Base-by-base conservation (phyloP, 2,113 vertebrate species). In the Phylloscopus whistleri region DNA sequence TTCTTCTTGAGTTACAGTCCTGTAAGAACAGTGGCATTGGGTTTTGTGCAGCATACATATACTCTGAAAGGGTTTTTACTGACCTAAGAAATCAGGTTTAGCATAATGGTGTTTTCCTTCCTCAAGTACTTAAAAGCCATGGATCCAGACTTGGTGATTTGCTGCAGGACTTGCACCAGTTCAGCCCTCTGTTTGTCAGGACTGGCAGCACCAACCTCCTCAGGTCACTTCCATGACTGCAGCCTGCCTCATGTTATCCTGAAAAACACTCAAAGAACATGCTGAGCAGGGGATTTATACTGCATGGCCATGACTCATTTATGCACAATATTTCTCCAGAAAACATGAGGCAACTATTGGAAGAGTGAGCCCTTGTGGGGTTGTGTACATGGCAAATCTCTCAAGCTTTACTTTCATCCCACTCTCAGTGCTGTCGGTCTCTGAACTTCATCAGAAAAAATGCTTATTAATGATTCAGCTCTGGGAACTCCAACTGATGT, bases 401-500 rank as follows among this genome's bases (percentile, higher is more conserved):
- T 87, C 58, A 58, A 84, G 84, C 31, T 91, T 51, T 78, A 55
- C 79, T 93, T 93, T 93, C 56, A 91, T 79, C 69, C 56, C 5
- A 2, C 21, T 91, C 26, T 46, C 26, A 26, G 49, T 49, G 66
- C 62, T 81, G n/a, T 44, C 33, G 26, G 60, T 52, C 53, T 93
- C 91, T 89, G 80, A 89, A 79, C 20, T 76, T 93, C 41, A 46
- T 76, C 77, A 79, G 58, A 92, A 91, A 89, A 77, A 39, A 78
- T 76, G 55, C 37, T 66, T 93, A 82, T 91, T 94, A 89, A 60
- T 79, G 81, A 82, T 43, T 69, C 78, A 87, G 28, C 58, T 76
- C 46, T 73, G 81, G 89, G 63, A 95, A 82, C 78, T 69, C 84
- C 84, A 89, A 87, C 84, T 51, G 81, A 76, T 87, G 88, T 91